A percentile compares a stretch with the other conserved stretches of the same genome.
phyloP scores from a whole-genome alignment of 2,888 invertebrate species.

The Abrostola triplasia region DNA sequence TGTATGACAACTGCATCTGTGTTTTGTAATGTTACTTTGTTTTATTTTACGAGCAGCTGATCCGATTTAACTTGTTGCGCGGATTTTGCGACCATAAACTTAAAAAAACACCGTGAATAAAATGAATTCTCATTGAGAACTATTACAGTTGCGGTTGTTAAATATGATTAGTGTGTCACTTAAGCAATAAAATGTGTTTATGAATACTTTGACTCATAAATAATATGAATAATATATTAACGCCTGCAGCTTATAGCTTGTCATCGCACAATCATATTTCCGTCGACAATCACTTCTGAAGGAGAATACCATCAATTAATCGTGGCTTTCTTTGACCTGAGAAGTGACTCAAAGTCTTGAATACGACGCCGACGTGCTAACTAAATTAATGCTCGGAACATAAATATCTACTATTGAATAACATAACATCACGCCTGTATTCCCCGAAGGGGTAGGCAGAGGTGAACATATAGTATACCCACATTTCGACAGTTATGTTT shows the following conservation, averaged over 20 bases:
- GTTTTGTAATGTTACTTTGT: slow-evolving; percentile 12
- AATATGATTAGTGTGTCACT: slow-evolving; percentile 14
- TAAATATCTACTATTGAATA: neutral
- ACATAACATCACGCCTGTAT: no score
- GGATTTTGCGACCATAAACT: slow-evolving; percentile 23
- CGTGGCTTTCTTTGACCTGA: slow-evolving; percentile 28
- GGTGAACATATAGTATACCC: no score
- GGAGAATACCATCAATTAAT: slow-evolving; percentile 26
- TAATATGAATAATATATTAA: slow-evolving; percentile 29
- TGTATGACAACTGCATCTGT: slow-evolving; percentile 16
- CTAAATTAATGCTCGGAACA: slow-evolving; percentile 6
- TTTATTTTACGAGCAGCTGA: slow-evolving; percentile 42
- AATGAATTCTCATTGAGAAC: slow-evolving; percentile 13
- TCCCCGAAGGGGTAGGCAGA: no score
- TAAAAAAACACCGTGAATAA: slow-evolving; percentile 2
- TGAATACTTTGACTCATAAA: slow-evolving; percentile 35
- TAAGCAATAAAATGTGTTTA: slow-evolving; percentile 19
- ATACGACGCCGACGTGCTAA: slow-evolving; percentile 20
- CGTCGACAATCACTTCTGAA: slow-evolving; percentile 21
- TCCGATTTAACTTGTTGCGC: slow-evolving; percentile 8
- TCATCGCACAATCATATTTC: slow-evolving; percentile 46
- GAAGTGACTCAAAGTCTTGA: slow-evolving; percentile 18
- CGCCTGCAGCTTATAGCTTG: slow-evolving; percentile 19
- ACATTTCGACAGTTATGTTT: no score
- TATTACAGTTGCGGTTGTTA: slow-evolving; percentile 12